Evolutionary conservation across 2,888 invertebrate species (phyloP).

Genomic region (Drosophila subquinaria): DNA sequence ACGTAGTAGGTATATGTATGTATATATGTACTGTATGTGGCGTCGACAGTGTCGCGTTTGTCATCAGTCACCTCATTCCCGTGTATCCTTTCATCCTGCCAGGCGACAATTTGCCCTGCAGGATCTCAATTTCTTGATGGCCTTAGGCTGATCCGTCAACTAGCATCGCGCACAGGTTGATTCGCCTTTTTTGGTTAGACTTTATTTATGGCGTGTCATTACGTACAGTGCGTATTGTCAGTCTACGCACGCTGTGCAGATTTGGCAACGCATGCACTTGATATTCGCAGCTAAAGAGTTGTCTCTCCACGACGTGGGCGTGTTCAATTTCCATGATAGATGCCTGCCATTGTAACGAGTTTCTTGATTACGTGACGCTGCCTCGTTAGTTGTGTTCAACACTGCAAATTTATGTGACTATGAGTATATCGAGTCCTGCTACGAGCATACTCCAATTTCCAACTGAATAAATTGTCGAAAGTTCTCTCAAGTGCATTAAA

Average conservation of each 20-base stretch:
- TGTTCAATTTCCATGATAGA: slow-evolving; percentile 74
- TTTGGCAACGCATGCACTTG: slow-evolving; percentile 33
- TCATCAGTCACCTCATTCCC: slow-evolving; percentile 43
- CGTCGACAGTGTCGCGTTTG: slow-evolving; percentile 38
- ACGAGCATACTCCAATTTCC: background rate
- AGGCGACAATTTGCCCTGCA: slow-evolving; percentile 41
- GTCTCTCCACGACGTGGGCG: slow-evolving; percentile 53
- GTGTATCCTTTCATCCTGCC: background rate
- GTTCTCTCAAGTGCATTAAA: background rate
- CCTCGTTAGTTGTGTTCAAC: slow-evolving; percentile 39
- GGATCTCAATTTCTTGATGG: slow-evolving; percentile 46
- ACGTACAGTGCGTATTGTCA: slow-evolving; percentile 42
- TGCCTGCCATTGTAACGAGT: slow-evolving; percentile 56
- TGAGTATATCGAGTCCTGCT: background rate
- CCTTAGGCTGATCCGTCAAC: slow-evolving; percentile 64
- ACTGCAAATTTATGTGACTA: slow-evolving; percentile 49
- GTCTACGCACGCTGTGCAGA: slow-evolving; percentile 51
- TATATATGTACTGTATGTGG: slow-evolving; percentile 23
- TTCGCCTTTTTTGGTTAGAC: slow-evolving; percentile 49
- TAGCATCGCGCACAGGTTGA: slow-evolving; percentile 48
- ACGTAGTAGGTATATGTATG: slow-evolving; percentile 38
- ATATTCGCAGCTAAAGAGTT: slow-evolving; percentile 46
- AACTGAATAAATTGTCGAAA: background rate
- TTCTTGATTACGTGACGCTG: slow-evolving; percentile 44
- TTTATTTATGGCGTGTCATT: slow-evolving; percentile 72